Percentiles rank a stretch among this genome's conserved stretches.
Evolutionary conservation across 2,113 vertebrate species (phyloP).

Genomic region (Calyptomena viridis): DNA sequence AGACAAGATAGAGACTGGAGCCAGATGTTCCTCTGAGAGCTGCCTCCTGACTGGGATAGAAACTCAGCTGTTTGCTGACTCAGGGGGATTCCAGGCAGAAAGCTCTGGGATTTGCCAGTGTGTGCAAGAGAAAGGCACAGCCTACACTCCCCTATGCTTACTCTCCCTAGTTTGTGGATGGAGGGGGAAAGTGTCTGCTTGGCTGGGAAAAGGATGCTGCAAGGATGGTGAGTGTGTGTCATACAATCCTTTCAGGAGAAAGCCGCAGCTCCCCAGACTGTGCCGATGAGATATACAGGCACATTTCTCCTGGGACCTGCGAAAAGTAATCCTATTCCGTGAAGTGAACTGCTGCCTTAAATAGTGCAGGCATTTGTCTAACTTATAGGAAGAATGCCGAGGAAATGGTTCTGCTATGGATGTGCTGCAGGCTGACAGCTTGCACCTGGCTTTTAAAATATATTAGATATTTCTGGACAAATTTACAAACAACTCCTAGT

Average conservation of each 20-base stretch:
- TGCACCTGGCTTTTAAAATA: neutral
- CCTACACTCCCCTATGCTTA: neutral
- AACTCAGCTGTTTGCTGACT: slow-evolving; percentile 50
- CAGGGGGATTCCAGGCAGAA: slow-evolving; percentile 21
- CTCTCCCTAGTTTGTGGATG: neutral
- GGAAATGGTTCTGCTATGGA: neutral
- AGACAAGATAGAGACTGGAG: slow-evolving; percentile 49
- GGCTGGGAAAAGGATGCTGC: neutral
- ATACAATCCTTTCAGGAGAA: neutral
- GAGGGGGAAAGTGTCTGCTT: neutral
- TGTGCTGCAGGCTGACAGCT: neutral
- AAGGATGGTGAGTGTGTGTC: neutral
- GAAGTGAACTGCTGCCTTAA: neutral
- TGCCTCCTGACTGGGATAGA: slow-evolving; percentile 32
- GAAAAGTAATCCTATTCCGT: neutral
- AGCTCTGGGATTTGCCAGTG: slow-evolving; percentile 17
- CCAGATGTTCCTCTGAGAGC: slow-evolving; percentile 17
- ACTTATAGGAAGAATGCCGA: neutral
- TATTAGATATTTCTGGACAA: slow-evolving; percentile 6
- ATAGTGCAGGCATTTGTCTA: neutral
- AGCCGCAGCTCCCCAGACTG: neutral
- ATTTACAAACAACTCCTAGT: slow-evolving; percentile 30
- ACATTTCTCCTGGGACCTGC: neutral
- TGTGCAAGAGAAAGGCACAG: neutral
- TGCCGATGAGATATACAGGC: neutral